Conservation (phyloP, 2,797 vertebrate species). For the Hippocampus kuda region DNA sequence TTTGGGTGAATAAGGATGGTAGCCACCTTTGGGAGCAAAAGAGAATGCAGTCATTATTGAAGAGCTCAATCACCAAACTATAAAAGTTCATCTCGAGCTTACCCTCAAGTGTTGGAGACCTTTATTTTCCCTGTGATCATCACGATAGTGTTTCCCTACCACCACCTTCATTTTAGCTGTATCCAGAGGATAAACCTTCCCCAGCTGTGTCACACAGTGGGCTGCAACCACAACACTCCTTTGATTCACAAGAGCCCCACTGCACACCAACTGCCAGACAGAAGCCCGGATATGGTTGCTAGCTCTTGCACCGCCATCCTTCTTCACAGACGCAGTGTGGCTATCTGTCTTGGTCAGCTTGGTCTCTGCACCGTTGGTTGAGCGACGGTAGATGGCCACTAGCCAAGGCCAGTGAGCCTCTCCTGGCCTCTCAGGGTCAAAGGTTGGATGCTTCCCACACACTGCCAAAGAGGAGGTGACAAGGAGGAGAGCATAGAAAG, state of each 20-base stretch:
- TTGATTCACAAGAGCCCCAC: slow-evolving; percentile 87
- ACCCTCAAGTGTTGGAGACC: slow-evolving; percentile 82
- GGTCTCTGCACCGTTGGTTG: slow-evolving; percentile 50
- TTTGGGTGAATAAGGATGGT: slow-evolving; percentile 82
- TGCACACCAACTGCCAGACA: slow-evolving; percentile 89
- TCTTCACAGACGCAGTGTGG: slow-evolving; percentile 44
- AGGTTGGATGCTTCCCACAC: slow-evolving; percentile 84
- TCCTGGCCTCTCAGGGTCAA: slow-evolving; percentile 68
- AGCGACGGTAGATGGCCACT: slow-evolving; percentile 81
- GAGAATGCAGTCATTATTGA: not conserved
- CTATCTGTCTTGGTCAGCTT: slow-evolving; percentile 57
- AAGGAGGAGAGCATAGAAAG: slow-evolving; percentile 26
- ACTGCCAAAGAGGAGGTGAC: slow-evolving; percentile 66
- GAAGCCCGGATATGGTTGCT: slow-evolving; percentile 51
- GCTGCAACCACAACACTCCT: slow-evolving; percentile 86
- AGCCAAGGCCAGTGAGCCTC: slow-evolving; percentile 90
- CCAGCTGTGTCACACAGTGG: slow-evolving; percentile 89
- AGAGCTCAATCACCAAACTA: not conserved
- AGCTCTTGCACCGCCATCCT: slow-evolving; percentile 29
- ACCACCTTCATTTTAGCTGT: slow-evolving; percentile 80
- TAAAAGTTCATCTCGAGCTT: slow-evolving; percentile 33
- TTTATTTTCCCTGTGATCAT: slow-evolving; percentile 78
- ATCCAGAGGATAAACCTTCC: slow-evolving; percentile 77
- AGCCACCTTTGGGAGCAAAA: slow-evolving; percentile 69
- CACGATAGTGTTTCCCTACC: slow-evolving; percentile 85